Conservation (phyloP, 2,113 vertebrate genomes). For the Brachionichthys hirsutus region DNA sequence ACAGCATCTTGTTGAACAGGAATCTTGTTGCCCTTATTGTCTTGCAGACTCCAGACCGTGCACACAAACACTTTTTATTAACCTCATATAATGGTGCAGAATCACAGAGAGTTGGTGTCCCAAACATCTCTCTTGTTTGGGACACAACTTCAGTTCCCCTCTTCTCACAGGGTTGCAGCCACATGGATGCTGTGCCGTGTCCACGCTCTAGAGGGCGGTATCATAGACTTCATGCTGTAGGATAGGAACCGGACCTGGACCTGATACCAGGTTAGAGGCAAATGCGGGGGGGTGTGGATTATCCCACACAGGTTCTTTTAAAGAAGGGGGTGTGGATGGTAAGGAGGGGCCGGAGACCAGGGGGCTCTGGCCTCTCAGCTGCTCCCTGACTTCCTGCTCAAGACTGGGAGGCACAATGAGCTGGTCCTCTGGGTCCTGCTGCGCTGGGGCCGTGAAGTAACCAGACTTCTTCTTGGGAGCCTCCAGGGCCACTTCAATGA, state of each 20-base stretch:
- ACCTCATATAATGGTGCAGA: slow-evolving; percentile 1
- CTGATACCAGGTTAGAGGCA: slow-evolving; percentile 47
- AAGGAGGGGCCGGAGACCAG: slow-evolving; percentile 66
- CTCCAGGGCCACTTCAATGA: slow-evolving; percentile 94
- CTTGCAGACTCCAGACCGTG: slow-evolving; percentile 6
- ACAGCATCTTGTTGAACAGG: slow-evolving; percentile 32
- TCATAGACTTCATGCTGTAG: slow-evolving; percentile 90
- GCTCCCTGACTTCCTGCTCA: slow-evolving; percentile 92
- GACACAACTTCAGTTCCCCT: slow-evolving; percentile 25
- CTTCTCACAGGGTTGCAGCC: slow-evolving; percentile 40
- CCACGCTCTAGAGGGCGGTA: slow-evolving; percentile 83
- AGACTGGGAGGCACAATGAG: slow-evolving; percentile 90
- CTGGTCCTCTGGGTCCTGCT: slow-evolving; percentile 93
- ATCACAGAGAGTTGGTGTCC: slow-evolving; percentile 26
- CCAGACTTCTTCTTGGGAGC: slow-evolving; percentile 95
- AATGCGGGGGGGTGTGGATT: slow-evolving; percentile 72
- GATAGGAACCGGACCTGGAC: slow-evolving; percentile 52
- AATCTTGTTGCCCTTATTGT: slow-evolving; percentile 24
- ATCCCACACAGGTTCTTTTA: slow-evolving; percentile 76
- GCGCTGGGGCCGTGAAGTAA: slow-evolving; percentile 93
- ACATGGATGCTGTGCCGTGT: slow-evolving; percentile 26
- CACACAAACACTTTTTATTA: slow-evolving; percentile 5
- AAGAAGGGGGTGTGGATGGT: slow-evolving; percentile 55
- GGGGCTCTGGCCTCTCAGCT: slow-evolving; percentile 80
- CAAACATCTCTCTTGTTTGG: slow-evolving; percentile 34